Base-by-base conservation (phyloP, 2,888 invertebrate genomes). In the Sarcophaga caerulescens region DNA sequence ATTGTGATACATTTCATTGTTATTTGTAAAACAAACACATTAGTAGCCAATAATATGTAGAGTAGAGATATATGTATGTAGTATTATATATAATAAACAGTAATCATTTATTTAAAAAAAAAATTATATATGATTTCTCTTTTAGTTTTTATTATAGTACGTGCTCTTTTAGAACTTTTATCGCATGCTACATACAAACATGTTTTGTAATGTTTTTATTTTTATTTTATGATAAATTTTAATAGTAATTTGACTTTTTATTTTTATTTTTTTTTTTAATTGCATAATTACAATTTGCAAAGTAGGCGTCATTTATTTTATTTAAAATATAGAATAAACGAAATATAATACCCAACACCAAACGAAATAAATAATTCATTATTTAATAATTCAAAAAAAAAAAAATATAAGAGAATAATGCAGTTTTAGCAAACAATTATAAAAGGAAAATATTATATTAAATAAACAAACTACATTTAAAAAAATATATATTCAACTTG, bases 151-250 rank as follows among this genome's bases (percentile, higher is more conserved):
- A 63, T 63, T 70, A 79, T 81, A 17, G 60, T 73, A 75, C 78
- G 84, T 84, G 79, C 79, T 73, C 52, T 78, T 74, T 63, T 74
- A 69, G 69, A 75, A 75, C 74, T 66, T 71, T 45, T 68, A 52
- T 47, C 35, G 65, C 84, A 84, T 84, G 84, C 84, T 84, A 59
- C 78, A 84, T 84, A 84, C 79, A 79, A 74, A 84, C 78, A 75
- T 84, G 79, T 84, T 84, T 70, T 70, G 78, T 79, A 75, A 84
- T 79, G 84, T 70, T 75, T 84, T 79, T 23, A 4, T 79, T 69
- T 66, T 21, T n/a, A n/a, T n/a, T 52, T 52, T 17, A 17, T 52
- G 4, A 52, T 52, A 11, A 21, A 57, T n/a, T 57, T 71, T 14
- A 14, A 19, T 71, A 6, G 14, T 35, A 23, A 63, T 68, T 69